phyloP scores from a whole-genome alignment of 2,113 vertebrate genomes.

The Astatotilapia flaviijosephi region DNA sequence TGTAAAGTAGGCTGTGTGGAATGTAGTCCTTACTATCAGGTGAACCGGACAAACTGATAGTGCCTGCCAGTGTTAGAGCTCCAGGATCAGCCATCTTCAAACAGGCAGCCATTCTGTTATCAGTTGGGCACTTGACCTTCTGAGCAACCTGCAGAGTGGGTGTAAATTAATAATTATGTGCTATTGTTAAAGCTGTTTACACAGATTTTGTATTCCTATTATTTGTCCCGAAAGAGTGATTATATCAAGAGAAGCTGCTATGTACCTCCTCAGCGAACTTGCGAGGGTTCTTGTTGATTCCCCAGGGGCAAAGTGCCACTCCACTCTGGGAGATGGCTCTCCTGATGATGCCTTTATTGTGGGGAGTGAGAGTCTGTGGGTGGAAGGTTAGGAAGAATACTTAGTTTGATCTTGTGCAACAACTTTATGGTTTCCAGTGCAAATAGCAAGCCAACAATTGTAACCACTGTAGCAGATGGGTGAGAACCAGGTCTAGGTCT shows the following conservation, averaged over 20 bases:
- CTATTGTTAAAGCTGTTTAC: too few species aligned
- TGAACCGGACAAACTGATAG: constrained; percentile 35
- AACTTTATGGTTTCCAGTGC: background rate
- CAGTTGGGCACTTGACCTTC: constrained; percentile 77
- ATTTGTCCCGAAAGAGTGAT: background rate
- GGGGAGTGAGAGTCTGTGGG: constrained; percentile 77
- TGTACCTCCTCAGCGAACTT: constrained; percentile 73
- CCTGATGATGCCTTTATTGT: constrained; percentile 85
- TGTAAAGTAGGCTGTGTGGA: background rate
- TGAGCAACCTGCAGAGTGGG: constrained; percentile 71
- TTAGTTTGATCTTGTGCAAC: background rate
- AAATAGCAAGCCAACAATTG: background rate
- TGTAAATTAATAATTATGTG: background rate
- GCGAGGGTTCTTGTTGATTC: constrained; percentile 79
- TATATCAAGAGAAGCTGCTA: background rate
- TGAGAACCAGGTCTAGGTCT: background rate
- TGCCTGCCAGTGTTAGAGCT: constrained; percentile 74
- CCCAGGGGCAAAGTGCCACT: constrained; percentile 79
- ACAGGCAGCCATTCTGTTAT: constrained; percentile 75
- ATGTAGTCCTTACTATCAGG: constrained; percentile 60
- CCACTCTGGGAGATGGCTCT: constrained; percentile 94
- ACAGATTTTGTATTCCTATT: background rate
- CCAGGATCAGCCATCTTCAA: constrained; percentile 74
- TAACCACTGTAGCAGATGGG: background rate
- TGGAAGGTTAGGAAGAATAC: background rate